Conservation (phyloP, 2,797 vertebrate species). For the Phalanger gymnotis region DNA sequence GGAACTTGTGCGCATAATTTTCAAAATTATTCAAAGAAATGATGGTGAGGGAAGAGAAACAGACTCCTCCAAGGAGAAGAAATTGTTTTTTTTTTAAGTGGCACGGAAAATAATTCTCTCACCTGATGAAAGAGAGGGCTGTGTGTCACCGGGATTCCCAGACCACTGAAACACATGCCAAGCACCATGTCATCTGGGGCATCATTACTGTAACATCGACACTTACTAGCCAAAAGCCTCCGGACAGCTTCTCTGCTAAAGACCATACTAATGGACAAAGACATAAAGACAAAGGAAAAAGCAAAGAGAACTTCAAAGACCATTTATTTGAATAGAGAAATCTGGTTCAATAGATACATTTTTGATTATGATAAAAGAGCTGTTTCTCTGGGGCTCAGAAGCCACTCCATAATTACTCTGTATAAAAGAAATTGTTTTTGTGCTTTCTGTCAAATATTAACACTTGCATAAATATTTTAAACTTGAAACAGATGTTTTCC, state of each 20-base stretch:
- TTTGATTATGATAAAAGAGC: background rate
- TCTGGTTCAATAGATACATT: background rate
- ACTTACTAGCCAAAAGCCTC: conserved; percentile 91
- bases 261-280: conserved; percentile 89
- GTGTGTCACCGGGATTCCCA: conserved; percentile 93
- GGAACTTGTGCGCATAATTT: background rate
- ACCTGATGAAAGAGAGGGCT: conserved; percentile 98
- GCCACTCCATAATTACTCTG: background rate
- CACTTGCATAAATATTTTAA: conserved; percentile 20
- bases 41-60: background rate
- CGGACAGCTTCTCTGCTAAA: conserved; percentile 93
- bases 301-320: background rate
- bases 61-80: background rate
- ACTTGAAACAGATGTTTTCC: background rate
- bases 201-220: conserved; percentile 95
- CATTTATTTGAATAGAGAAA: background rate
- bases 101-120: conserved; percentile 56
- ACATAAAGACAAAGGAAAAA: conserved; percentile 47
- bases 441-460: background rate
- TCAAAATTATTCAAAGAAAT: conserved; percentile 18
- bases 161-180: conserved; percentile 96
- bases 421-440: background rate
- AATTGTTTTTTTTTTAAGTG: background rate
- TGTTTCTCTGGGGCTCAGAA: background rate
- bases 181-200: conserved; percentile 98